Base-by-base conservation (phyloP, 2,797 vertebrate species). In the Notolepis coatsorum region DNA sequence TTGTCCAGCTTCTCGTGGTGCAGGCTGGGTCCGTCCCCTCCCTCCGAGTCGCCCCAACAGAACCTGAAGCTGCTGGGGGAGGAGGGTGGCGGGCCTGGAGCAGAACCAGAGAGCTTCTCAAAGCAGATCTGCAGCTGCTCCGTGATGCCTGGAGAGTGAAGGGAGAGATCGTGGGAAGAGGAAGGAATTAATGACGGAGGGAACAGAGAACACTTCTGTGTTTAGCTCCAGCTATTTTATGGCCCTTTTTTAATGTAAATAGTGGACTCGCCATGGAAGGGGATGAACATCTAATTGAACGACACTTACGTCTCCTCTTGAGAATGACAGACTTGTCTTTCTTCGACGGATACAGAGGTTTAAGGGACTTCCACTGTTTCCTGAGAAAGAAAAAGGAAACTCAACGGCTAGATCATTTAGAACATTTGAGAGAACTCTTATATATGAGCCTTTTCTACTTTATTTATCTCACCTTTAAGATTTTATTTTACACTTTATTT, bases 11-110 rank as follows among this genome's bases (percentile, higher is more conserved):
- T 80, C 68, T 56, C 9, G 20, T 76, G 81, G 41, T 80, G 77
- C 70, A 89, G 39, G 62, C 79, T 77, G 59, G 84, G 89, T 15
- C 89, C 89, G 5, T 89, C 86, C 0, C 66, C 66, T 1, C 66
- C 71, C 2, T 60, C 59, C 66, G 48, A 48, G 1, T 61, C 80
- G 20, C 86, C 86, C 89, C 89, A 91, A 5, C 61, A 54, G 79
- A 91, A 91, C 37, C 18, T 65, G 79, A 85, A 87, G 61, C 77
- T 82, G 73, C 77, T 80, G 0, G 79, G 54, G 0, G 1, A 0
- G 0, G 1, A 3, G 0, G 3, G n/a, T 25, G 28, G 9, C 4
- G 37, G 7, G 0, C 2, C 53, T 0, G 5, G 35, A 0, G 61
- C 31, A 1, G 5, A 5, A 0, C 63, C 67, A 0, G 82, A 70